phyloP scores from a whole-genome alignment of 2,113 vertebrate genomes.

The Colaptes auratus region DNA sequence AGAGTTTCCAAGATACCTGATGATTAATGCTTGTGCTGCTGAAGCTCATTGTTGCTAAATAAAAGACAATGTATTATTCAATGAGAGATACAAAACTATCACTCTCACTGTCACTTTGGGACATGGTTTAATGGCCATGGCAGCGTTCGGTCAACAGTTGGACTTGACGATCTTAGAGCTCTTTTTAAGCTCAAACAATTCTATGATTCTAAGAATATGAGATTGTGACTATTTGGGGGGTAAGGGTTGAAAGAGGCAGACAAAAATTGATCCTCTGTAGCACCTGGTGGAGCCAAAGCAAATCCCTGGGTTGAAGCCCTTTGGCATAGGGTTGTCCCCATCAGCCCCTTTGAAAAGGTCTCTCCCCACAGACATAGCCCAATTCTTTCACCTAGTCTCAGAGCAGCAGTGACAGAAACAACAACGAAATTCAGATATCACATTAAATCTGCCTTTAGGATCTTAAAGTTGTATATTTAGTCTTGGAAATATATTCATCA shows the following conservation, averaged over 20 bases:
- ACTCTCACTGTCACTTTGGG: background rate
- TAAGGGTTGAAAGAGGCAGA: background rate
- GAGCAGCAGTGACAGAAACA: background rate
- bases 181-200: too few species aligned
- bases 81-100: rapidly evolving
- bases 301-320: background rate
- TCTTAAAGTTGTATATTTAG: background rate
- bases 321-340: background rate
- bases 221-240: background rate
- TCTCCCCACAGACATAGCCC: background rate
- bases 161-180: too few species aligned
- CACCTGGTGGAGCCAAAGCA: background rate
- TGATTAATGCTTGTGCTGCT: background rate
- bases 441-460: slow-evolving; percentile 1
- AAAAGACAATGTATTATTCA: background rate
- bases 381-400: background rate
- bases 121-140: too few species aligned
- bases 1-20: background rate
- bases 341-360: background rate
- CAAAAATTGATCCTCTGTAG: background rate
- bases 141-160: too few species aligned
- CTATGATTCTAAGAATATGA: too few species aligned
- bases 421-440: background rate
- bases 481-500: slow-evolving; percentile 2
- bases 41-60: background rate